Percentiles rank a stretch among this genome's conserved stretches.
Conservation (phyloP, 2,113 vertebrate species). For the Chaetodon auriga region DNA sequence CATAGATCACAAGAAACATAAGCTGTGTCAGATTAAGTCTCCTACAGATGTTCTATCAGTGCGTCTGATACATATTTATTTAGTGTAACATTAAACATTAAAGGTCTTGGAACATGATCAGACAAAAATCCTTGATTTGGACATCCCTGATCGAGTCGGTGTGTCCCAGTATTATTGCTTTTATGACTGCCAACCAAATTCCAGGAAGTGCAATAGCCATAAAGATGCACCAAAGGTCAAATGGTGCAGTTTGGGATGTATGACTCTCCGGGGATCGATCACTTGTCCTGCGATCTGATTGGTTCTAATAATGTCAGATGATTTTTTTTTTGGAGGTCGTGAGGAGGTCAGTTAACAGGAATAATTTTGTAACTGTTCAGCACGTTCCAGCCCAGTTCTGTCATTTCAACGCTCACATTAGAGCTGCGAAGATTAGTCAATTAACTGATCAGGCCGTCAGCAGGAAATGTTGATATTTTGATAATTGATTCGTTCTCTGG, state of each 20-base stretch:
- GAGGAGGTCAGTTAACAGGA: slow-evolving; percentile 2
- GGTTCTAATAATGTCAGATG: neutral
- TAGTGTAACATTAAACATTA: neutral
- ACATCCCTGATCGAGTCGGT: neutral
- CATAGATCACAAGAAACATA: no score
- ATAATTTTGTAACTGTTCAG: slow-evolving; percentile 11
- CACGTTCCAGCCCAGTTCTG: slow-evolving; percentile 1
- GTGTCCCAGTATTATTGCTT: neutral
- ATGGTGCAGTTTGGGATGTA: neutral
- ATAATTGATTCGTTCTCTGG: neutral
- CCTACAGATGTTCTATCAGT: neutral
- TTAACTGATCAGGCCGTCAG: neutral
- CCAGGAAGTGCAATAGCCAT: neutral
- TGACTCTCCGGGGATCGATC: neutral
- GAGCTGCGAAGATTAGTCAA: neutral
- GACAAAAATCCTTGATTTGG: neutral
- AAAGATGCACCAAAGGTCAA: neutral
- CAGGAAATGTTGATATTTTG: neutral
- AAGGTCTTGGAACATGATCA: no score
- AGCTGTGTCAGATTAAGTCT: no score
- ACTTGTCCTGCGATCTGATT: neutral
- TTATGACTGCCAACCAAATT: neutral
- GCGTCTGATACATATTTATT: neutral
- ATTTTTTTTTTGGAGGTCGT: slow-evolving; percentile 10
- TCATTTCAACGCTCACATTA: neutral